Conservation (phyloP, 2,797 vertebrate species). For the Intellagama lesueurii region DNA sequence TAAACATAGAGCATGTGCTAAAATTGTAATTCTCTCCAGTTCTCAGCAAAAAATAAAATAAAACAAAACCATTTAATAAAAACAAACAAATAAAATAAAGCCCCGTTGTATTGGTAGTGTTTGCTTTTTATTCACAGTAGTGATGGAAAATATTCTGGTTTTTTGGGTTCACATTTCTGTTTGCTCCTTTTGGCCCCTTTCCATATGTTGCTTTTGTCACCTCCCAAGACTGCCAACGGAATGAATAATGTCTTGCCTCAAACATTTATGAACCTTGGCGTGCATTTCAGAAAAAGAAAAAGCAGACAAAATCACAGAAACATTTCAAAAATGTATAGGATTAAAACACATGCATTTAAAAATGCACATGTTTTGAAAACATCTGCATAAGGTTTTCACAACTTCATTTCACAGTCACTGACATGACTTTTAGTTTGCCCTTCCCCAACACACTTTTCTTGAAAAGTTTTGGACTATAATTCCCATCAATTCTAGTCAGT, state of each 20-base stretch:
- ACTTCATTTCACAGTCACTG: constrained; percentile 30
- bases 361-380: neutral
- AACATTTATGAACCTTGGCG: neutral
- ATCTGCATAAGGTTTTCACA: neutral
- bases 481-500: neutral
- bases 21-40: constrained; percentile 48
- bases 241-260: neutral
- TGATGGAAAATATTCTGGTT: too few relatives aligned
- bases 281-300: neutral
- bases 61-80: constrained; percentile 10
- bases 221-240: neutral
- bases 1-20: constrained; percentile 49
- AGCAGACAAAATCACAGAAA: too few relatives aligned
- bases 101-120: constrained; percentile 42
- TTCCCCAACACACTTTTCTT: neutral
- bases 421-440: constrained; percentile 52
- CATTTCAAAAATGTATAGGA: neutral
- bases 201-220: neutral
- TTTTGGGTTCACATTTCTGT: neutral
- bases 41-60: constrained; percentile 14
- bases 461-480: neutral
- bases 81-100: constrained; percentile 36
- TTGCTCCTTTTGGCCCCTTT: neutral
- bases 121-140: constrained; percentile 23
- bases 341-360: neutral